phyloP scores from a whole-genome alignment of 2,888 invertebrate species.

The Drosophila algonquin region DNA sequence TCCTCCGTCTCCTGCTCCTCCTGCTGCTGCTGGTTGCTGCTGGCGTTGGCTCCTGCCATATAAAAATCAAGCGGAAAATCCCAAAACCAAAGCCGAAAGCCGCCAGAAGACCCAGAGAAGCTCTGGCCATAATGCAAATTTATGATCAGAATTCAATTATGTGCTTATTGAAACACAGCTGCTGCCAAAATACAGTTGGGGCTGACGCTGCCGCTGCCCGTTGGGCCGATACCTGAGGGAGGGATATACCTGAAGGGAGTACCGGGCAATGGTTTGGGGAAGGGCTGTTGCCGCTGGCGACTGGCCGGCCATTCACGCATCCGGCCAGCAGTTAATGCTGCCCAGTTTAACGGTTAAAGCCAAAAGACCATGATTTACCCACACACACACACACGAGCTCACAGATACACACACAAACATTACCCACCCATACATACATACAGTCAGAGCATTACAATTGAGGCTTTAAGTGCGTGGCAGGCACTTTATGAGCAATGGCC shows the following conservation, averaged over 20 bases:
- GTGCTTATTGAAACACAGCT: conserved; percentile 81
- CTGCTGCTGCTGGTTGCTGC: not conserved
- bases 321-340: conserved; percentile 70
- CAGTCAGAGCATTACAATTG: conserved; percentile 51
- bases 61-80: conserved; percentile 41
- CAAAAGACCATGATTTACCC: conserved; percentile 76
- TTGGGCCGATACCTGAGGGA: conserved; percentile 48
- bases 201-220: conserved; percentile 6
- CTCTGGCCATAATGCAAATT: conserved; percentile 74
- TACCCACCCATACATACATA: conserved; percentile 4
- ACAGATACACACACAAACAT: conserved; percentile 24
- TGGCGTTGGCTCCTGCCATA: conserved; percentile 37
- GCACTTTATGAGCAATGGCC: conserved; percentile 57
- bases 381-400: conserved; percentile 33
- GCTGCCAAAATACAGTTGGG: conserved; percentile 42
- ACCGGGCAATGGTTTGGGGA: not conserved
- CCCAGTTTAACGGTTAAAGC: conserved; percentile 77
- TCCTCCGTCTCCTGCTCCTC: conserved; percentile 2
- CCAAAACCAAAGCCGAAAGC: conserved; percentile 64
- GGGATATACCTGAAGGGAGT: not conserved
- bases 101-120: conserved; percentile 58
- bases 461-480: conserved; percentile 74
- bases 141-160: conserved; percentile 80
- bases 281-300: not conserved
- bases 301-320: conserved; percentile 43